Conservation (phyloP, 2,113 vertebrate species). For the Nerophis ophidion region DNA sequence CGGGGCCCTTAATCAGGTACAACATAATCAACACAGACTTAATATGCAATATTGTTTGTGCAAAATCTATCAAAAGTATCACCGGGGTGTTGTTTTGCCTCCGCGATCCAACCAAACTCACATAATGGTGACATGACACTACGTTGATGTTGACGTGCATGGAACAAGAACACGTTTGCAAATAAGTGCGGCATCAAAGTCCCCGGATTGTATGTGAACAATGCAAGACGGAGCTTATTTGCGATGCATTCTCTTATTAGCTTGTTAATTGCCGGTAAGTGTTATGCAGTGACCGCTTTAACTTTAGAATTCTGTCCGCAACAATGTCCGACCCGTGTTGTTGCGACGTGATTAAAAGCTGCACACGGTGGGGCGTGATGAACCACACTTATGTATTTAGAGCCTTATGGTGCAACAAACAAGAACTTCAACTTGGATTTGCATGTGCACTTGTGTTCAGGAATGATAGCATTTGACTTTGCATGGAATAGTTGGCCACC, state of each 20-base stretch:
- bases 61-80: no score
- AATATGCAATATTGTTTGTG: no score
- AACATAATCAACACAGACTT: no score
- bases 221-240: not conserved
- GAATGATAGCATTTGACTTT: no score
- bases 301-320: not conserved
- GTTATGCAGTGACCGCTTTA: not conserved
- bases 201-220: not conserved
- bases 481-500: no score
- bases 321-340: not conserved
- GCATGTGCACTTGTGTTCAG: no score
- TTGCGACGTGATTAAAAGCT: not conserved
- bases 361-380: not conserved
- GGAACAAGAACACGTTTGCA: constrained; percentile 15
- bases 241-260: constrained; percentile 5
- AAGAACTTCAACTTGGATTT: no score
- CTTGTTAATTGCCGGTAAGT: not conserved
- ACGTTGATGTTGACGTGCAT: constrained; percentile 34
- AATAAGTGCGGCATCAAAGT: not conserved
- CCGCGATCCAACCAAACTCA: constrained; percentile 14
- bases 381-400: no score
- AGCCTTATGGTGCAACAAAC: no score
- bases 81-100: constrained; percentile 1
- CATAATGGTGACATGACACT: constrained; percentile 18
- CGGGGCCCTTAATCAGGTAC: constrained; percentile 33